Conservation (phyloP, 1,140 invertebrate genomes). For the Sogatella furcifera region DNA sequence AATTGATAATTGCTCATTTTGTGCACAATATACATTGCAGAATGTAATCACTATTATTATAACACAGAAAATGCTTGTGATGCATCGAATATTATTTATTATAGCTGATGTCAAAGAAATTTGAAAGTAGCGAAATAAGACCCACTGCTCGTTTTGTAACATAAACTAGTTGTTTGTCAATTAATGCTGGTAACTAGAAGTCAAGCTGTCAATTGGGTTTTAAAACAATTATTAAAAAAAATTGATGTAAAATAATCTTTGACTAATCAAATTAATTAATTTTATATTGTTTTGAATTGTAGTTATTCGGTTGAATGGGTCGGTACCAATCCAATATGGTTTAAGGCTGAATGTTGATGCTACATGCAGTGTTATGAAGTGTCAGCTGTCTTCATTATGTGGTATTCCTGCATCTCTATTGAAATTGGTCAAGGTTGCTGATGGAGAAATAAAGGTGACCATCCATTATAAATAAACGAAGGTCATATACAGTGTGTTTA, state of each 20-base stretch:
- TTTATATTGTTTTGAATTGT: constrained; percentile 22
- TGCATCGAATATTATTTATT: too few species aligned
- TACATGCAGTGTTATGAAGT: constrained; percentile 59
- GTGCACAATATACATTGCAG: too few species aligned
- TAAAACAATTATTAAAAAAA: too few species aligned
- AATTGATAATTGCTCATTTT: not conserved
- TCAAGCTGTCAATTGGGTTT: too few species aligned
- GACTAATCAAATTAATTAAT: too few species aligned
- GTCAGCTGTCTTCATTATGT: constrained; percentile 52
- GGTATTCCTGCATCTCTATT: constrained; percentile 47
- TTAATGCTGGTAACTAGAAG: too few species aligned
- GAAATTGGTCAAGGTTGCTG: constrained; percentile 55
- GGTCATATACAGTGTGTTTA: too few species aligned
- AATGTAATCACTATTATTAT: not conserved
- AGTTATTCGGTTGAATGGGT: constrained; percentile 69
- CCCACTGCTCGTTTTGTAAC: too few species aligned
- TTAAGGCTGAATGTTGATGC: constrained; percentile 68
- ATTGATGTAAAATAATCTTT: too few species aligned
- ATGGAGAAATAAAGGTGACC: constrained; percentile 49
- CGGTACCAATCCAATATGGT: constrained; percentile 70
- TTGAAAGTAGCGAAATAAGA: too few species aligned
- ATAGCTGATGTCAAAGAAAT: not conserved
- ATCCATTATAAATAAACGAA: not conserved
- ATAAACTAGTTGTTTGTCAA: too few species aligned
- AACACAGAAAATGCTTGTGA: too few species aligned